Evolutionary conservation across 2,113 vertebrate genomes (phyloP), one percentile per base, ranked within the genome.

Genomic region (Toxotes jaculatrix): DNA sequence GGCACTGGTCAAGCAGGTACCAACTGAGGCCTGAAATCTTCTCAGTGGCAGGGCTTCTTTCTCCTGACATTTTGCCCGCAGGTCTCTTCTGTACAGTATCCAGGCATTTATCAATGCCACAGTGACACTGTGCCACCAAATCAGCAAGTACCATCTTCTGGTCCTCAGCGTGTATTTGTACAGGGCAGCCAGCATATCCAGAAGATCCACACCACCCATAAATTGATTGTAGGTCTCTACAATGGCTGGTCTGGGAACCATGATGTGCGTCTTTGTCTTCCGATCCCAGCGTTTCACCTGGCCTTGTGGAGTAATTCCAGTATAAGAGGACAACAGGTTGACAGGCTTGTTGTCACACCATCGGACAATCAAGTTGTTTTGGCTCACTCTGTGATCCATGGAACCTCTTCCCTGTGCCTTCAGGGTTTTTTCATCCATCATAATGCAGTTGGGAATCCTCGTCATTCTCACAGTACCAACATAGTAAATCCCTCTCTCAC

Each of bases 131-230:
- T 86, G 23, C 74, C 74, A 86, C 59, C 42, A 62, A 2, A 82
- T 70, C 21, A 45, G 12, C 0, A 80, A 43, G 14, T 69, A 32
- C 59, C 68, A 82, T 68, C 63, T 59, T 21, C 13, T 0, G 32
- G 74, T 83, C 34, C 72, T 64, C 59, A 56, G 43, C 59, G n/a
- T 82, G 75, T 47, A 65, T 66, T 72, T 74, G 64, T 75, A 49
- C 5, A 1, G 79, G 31, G 79, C 57, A 82, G 75, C 53, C 1
- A 71, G 65, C 0, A 42, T 79, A 66, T 56, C 70, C 69, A 80
- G 51, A 7, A 75, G 65, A 8, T 21, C 69, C 23, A 73, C 34
- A 4, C 57, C 74, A 21, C 21, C 74, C 55, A 68, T 74, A 23
- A 75, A 81, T 6, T 7, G 71, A 59, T 43, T 65, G 9, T 51